Conservation (phyloP, 2,797 vertebrate genomes). For the Clamator glandarius region DNA sequence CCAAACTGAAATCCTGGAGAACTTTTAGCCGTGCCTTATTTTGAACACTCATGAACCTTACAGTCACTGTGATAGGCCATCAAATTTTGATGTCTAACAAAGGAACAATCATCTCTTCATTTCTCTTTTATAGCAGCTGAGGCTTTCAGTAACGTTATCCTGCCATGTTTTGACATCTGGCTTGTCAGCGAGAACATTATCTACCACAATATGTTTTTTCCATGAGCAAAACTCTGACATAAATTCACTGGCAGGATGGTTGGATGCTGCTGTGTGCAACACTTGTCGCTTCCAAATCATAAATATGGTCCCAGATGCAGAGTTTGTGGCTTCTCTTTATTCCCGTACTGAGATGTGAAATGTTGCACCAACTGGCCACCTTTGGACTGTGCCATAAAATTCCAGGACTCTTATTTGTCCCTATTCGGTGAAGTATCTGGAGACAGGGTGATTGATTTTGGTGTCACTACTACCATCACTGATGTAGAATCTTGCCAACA, state of each 20-base stretch:
- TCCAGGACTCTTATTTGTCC: not conserved
- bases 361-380: not conserved
- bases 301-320: not conserved
- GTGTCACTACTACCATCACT: not conserved
- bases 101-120: conserved; percentile 17
- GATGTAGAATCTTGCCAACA: accelerated
- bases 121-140: conserved; percentile 26
- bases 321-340: not conserved
- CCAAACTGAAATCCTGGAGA: not conserved
- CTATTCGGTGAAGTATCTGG: not conserved
- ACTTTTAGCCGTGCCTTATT: not conserved
- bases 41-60: not conserved
- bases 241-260: conserved; percentile 10
- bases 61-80: not conserved
- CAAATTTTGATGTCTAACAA: conserved; percentile 38
- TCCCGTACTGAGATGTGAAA: not conserved
- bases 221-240: conserved; percentile 6
- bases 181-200: conserved; percentile 47
- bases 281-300: not conserved
- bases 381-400: not conserved
- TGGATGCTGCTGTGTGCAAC: not conserved
- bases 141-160: conserved; percentile 54
- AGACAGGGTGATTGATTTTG: not conserved
- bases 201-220: conserved; percentile 41
- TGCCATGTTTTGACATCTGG: conserved; percentile 65